Evolutionary conservation across 2,888 invertebrate species (phyloP), one percentile per base, ranked within the genome.

Genomic region (Sarcophaga carnaria): DNA sequence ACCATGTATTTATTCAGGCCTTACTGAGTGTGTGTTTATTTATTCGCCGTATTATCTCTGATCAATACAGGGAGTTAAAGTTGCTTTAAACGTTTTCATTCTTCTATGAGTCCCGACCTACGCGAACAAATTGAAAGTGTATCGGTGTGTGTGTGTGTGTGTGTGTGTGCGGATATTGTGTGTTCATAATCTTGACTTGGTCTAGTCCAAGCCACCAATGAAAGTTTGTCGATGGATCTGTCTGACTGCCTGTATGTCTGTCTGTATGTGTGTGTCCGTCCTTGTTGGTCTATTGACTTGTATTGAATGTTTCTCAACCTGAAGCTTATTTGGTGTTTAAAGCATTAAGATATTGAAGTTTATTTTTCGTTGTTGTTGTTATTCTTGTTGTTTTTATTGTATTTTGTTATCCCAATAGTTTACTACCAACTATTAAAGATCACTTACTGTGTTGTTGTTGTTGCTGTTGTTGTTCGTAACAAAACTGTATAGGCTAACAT

Each of bases 51-150:
- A 72, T 81, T 88, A 88, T 88, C 88, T 78, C 67, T 71, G 88
- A 88, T 88, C 88, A 88, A 88, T 85, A 87, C 88, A 87, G 88
- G 88, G 88, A 88, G 88, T 88, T 83, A 88, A 87, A 84, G 82
- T 87, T 85, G 85, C 85, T 67, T 80, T 86, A 88, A 88, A 87
- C 88, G 88, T 79, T 88, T 80, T 80, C 80, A 70, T 66, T 80
- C 71, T 85, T 76, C 84, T 80, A 77, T 76, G 67, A 76, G 71
- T 20, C 59, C 60, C 87, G 87, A 82, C 87, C 87, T 87, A 87
- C 87, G 87, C 87, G 84, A 84, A 87, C 81, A 87, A 87, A 84
- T 84, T 87, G 84, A 87, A 76, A 79, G 75, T 82, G 79, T 79
- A 72, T 69, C 47, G 12, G 79, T 69, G 64, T 69, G 71, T 66